These are phyloP conservation scores for Drosophila birchii DNA, from an alignment of 2,888 invertebrate genomes.

Conservation along the genomic window DNA sequence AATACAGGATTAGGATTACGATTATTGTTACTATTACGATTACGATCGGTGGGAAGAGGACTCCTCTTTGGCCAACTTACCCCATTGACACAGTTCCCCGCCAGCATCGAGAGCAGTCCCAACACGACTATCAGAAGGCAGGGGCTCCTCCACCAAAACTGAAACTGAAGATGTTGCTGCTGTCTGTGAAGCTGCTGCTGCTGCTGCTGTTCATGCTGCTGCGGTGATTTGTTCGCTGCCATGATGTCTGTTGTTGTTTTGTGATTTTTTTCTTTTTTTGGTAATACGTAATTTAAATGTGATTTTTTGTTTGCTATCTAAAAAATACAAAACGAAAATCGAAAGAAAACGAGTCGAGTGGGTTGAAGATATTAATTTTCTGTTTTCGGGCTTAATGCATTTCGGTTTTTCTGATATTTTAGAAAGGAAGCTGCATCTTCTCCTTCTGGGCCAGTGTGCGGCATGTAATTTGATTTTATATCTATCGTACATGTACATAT, in stretches of 20 bases:
- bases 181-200: constrained; percentile 61
- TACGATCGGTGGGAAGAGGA: constrained; percentile 16
- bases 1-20: constrained; percentile 5
- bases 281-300: constrained; percentile 77
- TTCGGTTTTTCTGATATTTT: constrained; percentile 50
- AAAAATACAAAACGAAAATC: constrained; percentile 49
- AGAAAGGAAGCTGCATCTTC: constrained; percentile 66
- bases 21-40: neutral
- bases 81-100: constrained; percentile 85
- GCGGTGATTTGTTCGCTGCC: constrained; percentile 72
- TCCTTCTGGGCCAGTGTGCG: constrained; percentile 20
- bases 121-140: constrained; percentile 71
- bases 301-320: constrained; percentile 61
- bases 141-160: constrained; percentile 19
- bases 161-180: constrained; percentile 42
- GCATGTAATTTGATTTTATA: constrained; percentile 65
- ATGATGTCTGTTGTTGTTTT: constrained; percentile 72
- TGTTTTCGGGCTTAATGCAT: constrained; percentile 12
- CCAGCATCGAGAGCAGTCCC: constrained; percentile 75
- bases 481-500: constrained; percentile 47
- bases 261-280: constrained; percentile 32
- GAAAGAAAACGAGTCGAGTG: constrained; percentile 47
- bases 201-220: constrained; percentile 47
- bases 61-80: constrained; percentile 75
- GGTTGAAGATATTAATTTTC: constrained; percentile 50